Percentiles rank a stretch among this genome's conserved stretches.
These are phyloP conservation scores for Maccullochella peelii DNA, from an alignment of 2,113 vertebrate species.

Conservation along the genomic window DNA sequence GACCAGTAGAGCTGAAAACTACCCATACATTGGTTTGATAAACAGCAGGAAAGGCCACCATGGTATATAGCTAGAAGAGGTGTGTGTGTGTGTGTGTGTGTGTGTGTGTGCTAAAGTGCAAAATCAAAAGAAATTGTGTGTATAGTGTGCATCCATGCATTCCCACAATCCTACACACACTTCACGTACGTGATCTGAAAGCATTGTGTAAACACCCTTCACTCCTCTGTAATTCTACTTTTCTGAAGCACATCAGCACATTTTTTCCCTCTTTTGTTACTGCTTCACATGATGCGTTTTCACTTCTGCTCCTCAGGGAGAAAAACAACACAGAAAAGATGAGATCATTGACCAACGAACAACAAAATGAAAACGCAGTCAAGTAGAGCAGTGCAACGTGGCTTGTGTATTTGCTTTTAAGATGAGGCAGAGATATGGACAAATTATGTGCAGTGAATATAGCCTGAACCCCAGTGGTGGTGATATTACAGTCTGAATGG, in stretches of 20 bases:
- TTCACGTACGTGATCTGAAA: constrained; percentile 67
- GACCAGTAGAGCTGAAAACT: constrained; percentile 84
- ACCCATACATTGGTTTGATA: constrained; percentile 83
- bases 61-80: constrained; percentile 62
- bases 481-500: constrained; percentile 35
- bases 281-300: constrained; percentile 52
- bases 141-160: constrained; percentile 62
- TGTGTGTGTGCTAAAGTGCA: constrained; percentile 36
- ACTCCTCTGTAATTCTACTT: constrained; percentile 44
- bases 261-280: constrained; percentile 40
- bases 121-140: constrained; percentile 62
- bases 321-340: constrained; percentile 43
- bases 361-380: constrained; percentile 50
- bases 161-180: constrained; percentile 34
- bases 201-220: constrained; percentile 52
- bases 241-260: constrained; percentile 51
- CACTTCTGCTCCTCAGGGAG: constrained; percentile 28
- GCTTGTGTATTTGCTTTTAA: constrained; percentile 32
- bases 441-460: constrained; percentile 47
- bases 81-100: constrained; percentile 9
- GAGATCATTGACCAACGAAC: constrained; percentile 52
- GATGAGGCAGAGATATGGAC: constrained; percentile 11
- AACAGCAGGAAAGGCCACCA: constrained; percentile 77
- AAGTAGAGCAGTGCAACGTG: constrained; percentile 6
- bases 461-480: constrained; percentile 2